Evolutionary conservation across 2,113 vertebrate genomes (phyloP), one percentile per base, ranked within the genome.

Genomic region (Clinocottus analis): DNA sequence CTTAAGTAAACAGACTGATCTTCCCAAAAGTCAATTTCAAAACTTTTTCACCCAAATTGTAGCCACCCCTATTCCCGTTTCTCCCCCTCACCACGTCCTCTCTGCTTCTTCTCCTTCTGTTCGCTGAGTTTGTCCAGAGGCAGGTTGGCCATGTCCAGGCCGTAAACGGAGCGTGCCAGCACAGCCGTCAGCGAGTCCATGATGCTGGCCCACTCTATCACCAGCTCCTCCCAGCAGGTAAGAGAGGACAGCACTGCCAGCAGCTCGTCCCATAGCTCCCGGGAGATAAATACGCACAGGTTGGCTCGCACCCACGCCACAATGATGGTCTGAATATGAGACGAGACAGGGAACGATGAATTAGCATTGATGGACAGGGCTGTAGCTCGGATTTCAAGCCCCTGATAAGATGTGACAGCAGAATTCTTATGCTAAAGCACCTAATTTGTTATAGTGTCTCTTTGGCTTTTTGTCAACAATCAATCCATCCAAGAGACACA

Each of bases 251-350:
- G 91, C 60, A 99, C 96, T 0, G 94, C 89, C 23, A 99, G 97
- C 82, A 99, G 95, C 71, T 99, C 97, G 16, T 99, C 98, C 98
- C 98, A 99, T 49, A 99, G 94, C 89, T 99, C 97, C 77, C 98
- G 97, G 49, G 98, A 98, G 88, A 99, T 97, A 79, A 96, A 97
- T 39, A 99, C 98, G 0, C 94, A 96, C 85, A 99, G 95, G 90
- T 97, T 99, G 80, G 97, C 98, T 87, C 97, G 93, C 88, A 99
- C 97, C 98, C 98, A 99, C 0, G 98, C 98, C 84, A 99, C 98
- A 2, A 99, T 97, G 70, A 99, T 97, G 0, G 98, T 99, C 98
- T 99, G 87, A 53, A 86, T 60, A 64, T 23, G 85, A 37, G 72
- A 41, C 66, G 56, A 86, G 60, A 82, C 58, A n/a, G 41, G 19